Evolutionary conservation across 2,888 invertebrate genomes (phyloP), one percentile per base, ranked within the genome.

Genomic region (Malachius bipustulatus): DNA sequence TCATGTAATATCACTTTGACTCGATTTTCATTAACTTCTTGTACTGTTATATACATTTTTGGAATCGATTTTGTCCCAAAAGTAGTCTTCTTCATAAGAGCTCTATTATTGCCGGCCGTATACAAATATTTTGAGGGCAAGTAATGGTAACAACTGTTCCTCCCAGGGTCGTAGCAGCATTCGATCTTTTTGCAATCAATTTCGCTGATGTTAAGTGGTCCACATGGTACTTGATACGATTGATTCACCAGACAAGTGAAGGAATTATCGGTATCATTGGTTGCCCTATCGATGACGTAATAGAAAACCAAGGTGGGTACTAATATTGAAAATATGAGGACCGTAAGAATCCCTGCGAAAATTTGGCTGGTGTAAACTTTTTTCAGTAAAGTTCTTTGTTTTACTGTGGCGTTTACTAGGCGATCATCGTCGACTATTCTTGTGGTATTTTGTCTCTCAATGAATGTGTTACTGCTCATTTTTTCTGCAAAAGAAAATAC

Each of bases 41-140:
- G 41, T 4, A 54, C 30, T 8, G 47, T 42, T 10, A 57, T 34
- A 19, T 41, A 33, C 8, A 57, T 30, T 31, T 47, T 13, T 6
- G 30, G 32, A 4, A 34, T 2, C 32, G 28, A 31, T 13, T 19
- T 19, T 1, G 31, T 10, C 11, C 46, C 46, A 19, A 51, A 51
- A 6, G 56, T 50, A n/a, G 55, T 47, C 11, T 14, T 32, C 8
- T 32, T 14, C 9, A 39, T 27, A n/a, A n/a, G n/a, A 2, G 41
- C 33, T 13, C 44, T 34, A 24, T 16, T 26, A 15, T 26, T n/a
- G 35, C 4, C 12, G 3, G 11, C 29, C 6, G 36, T 42, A 35
- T 58, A 61, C 12, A 39, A 47, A 36, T 59, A 62, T 35, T 48
- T 52, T 4, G 62, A 58, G 12, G 60, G 61, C 28, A 57, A 36